These are phyloP conservation scores for Parapsyche elsis DNA, from an alignment of 1,140 invertebrate genomes.

Conservation along the genomic window DNA sequence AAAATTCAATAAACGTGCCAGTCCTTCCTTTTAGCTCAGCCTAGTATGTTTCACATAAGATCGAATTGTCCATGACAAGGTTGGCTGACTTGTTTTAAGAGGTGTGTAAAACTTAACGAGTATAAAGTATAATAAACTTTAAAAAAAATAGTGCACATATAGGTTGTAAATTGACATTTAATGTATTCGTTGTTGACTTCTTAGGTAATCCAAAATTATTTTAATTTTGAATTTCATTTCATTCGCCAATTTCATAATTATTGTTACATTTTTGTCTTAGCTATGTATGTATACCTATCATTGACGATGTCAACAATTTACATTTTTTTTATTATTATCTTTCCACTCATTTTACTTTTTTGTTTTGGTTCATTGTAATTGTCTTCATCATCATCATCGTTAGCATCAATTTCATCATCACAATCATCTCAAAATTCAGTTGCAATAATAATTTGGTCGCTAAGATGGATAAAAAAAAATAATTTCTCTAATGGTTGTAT, in stretches of 20 bases:
- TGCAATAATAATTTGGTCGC: constrained; percentile 7
- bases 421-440: background rate
- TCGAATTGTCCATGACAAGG: background rate
- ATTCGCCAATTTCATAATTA: background rate
- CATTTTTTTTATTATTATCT: too few relatives aligned
- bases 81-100: background rate
- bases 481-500: constrained; percentile 24
- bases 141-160: background rate
- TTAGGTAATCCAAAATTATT: background rate
- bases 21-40: constrained; percentile 22
- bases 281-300: background rate
- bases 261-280: background rate
- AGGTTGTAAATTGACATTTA: background rate
- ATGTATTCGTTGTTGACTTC: background rate
- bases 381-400: constrained; percentile 43
- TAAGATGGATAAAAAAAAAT: constrained; percentile 11
- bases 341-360: background rate
- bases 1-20: background rate
- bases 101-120: constrained; percentile 13
- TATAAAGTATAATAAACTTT: background rate
- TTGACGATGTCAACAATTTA: background rate
- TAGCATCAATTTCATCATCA: constrained; percentile 5
- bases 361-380: constrained; percentile 27
- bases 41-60: background rate
- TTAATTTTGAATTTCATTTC: constrained; percentile 15